A percentile compares a stretch with the other conserved stretches of the same genome.
These are phyloP conservation scores for Ceratina australensis DNA, from an alignment of 1,140 invertebrate species.

Conservation along the genomic window DNA sequence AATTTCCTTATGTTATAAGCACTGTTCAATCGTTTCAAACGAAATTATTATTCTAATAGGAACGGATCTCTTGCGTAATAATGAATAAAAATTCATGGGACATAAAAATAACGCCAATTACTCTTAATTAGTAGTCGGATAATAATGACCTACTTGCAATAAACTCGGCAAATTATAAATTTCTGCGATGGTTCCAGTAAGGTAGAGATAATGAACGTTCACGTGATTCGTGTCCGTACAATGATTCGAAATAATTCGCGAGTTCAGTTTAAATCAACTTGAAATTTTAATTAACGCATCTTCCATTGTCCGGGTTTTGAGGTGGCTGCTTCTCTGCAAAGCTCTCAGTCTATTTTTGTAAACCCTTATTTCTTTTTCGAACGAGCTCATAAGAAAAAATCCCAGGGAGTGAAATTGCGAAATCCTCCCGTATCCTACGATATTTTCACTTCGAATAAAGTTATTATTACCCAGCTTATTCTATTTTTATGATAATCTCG, in stretches of 20 bases:
- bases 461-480: not conserved
- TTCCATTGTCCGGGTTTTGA: not conserved
- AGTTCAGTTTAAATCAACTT: not conserved
- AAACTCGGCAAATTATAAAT: constrained; percentile 14
- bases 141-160: constrained; percentile 9
- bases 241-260: constrained; percentile 3
- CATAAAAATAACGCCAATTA: not conserved
- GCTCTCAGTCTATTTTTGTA: constrained; percentile 24
- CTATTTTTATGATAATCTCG: no score
- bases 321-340: not conserved
- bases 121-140: not conserved
- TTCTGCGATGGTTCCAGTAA: not conserved
- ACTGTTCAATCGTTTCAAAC: not conserved
- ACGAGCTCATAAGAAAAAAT: constrained; percentile 13
- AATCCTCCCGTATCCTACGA: not conserved
- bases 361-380: constrained; percentile 18
- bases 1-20: not conserved
- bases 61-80: not conserved
- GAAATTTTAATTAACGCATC: constrained; percentile 31
- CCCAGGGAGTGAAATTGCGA: constrained; percentile 6
- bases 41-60: not conserved
- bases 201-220: constrained; percentile 3
- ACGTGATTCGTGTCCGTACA: not conserved
- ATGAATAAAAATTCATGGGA: not conserved
- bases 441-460: not conserved